Percentiles rank a stretch among this genome's conserved stretches.
phyloP scores from a whole-genome alignment of 2,797 vertebrate genomes.

The Hyperoplus lanceolatus region DNA sequence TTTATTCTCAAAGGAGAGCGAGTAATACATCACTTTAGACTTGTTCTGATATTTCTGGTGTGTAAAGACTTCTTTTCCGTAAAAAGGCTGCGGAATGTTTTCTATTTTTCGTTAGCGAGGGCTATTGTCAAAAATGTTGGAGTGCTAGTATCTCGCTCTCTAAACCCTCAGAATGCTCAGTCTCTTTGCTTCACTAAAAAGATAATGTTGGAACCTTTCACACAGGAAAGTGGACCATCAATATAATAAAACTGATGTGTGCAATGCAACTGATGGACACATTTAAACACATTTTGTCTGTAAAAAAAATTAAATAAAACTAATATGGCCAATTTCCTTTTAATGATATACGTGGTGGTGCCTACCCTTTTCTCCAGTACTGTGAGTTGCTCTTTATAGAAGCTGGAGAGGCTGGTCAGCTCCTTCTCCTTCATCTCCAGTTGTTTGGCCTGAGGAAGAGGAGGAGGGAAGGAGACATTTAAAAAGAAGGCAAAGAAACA shows the following conservation, averaged over 20 bases:
- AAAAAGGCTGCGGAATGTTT: slow-evolving; percentile 29
- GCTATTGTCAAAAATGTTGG: slow-evolving; percentile 21
- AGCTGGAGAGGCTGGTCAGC: slow-evolving; percentile 82
- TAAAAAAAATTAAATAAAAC: background rate
- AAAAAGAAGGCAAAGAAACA: background rate
- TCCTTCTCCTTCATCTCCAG: slow-evolving; percentile 89
- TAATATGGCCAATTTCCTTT: background rate
- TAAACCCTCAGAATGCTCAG: background rate
- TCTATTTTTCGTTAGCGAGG: slow-evolving; percentile 15
- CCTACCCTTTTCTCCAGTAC: slow-evolving; percentile 92
- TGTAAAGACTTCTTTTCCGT: slow-evolving; percentile 30
- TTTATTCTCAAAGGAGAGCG: slow-evolving; percentile 36
- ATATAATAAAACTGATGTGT: background rate
- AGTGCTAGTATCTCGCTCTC: background rate
- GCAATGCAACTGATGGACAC: background rate
- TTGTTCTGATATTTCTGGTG: slow-evolving; percentile 48
- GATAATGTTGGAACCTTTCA: too few species aligned
- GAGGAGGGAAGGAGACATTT: slow-evolving; percentile 4
- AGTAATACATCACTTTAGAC: slow-evolving; percentile 42
- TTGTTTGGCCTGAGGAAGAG: slow-evolving; percentile 82
- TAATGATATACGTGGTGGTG: background rate
- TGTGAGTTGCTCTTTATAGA: slow-evolving; percentile 92
- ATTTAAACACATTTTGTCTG: background rate
- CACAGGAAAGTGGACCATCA: background rate
- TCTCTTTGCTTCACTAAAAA: too few species aligned